Percentiles rank a stretch among this genome's conserved stretches.
Conservation (phyloP, 2,888 invertebrate species). For the Hemithea aestivaria region DNA sequence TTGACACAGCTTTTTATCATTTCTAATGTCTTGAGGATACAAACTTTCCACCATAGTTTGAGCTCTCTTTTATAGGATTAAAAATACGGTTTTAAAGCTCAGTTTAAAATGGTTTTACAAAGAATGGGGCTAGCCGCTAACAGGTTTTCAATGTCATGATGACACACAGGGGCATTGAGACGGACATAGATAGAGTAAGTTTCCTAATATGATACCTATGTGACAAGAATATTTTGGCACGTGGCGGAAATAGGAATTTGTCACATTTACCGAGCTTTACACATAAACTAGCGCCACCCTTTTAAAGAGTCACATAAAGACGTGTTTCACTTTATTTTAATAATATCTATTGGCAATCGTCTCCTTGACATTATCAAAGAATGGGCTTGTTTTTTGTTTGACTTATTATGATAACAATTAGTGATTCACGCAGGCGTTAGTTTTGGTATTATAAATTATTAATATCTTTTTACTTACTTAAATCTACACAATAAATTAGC, state of each 20-base stretch:
- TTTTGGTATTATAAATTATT: neutral
- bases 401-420: slow-evolving; percentile 11
- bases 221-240: slow-evolving; percentile 1
- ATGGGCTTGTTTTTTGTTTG: slow-evolving; percentile 15
- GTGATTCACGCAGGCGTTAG: neutral
- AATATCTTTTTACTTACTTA: no score
- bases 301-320: no score
- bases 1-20: slow-evolving; percentile 14
- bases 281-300: no score
- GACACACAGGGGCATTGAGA: slow-evolving; percentile 21
- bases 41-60: slow-evolving; percentile 7
- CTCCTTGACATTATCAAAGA: slow-evolving; percentile 48
- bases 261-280: no score
- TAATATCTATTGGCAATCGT: slow-evolving; percentile 25
- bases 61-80: slow-evolving; percentile 3
- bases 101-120: slow-evolving; percentile 8
- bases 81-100: slow-evolving; percentile 2
- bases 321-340: no score
- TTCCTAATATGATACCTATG: slow-evolving; percentile 22
- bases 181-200: slow-evolving; percentile 13
- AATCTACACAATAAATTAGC: no score
- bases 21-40: slow-evolving; percentile 7
- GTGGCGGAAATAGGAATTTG: no score
- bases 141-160: slow-evolving; percentile 42
- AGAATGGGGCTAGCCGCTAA: slow-evolving; percentile 26